Evolutionary conservation across 2,797 vertebrate genomes (phyloP).

Genomic region (Galagoides demidoff): DNA sequence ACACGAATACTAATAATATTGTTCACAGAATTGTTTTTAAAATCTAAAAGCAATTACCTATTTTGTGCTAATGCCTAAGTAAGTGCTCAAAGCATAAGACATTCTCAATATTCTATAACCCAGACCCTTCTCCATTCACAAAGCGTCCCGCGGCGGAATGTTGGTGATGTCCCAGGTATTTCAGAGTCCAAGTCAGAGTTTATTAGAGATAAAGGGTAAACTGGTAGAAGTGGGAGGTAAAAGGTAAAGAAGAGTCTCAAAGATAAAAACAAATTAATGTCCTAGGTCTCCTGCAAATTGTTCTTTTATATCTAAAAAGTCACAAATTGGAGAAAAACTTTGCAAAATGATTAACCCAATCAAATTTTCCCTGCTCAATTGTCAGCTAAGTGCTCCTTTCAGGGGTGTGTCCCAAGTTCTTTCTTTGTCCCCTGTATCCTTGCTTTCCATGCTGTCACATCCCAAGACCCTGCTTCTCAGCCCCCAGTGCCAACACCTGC

Average conservation of each 20-base stretch:
- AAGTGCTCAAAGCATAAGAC: background rate
- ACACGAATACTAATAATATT: constrained; percentile 3
- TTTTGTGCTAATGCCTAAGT: background rate
- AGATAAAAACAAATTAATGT: constrained; percentile 25
- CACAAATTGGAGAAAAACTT: background rate
- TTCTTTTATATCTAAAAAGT: constrained; percentile 4
- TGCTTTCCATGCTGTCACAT: background rate
- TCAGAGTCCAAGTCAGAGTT: background rate
- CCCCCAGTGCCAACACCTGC: no score
- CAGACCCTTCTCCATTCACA: background rate
- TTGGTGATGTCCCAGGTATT: background rate
- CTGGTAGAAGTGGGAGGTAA: background rate
- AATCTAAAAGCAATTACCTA: constrained; percentile 34
- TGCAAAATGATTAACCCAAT: background rate
- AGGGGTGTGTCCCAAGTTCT: background rate
- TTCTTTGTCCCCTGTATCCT: background rate
- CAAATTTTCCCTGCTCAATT: background rate
- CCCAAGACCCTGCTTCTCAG: background rate
- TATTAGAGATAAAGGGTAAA: background rate
- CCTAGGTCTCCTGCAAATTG: background rate
- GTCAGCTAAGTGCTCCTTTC: background rate
- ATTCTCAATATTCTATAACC: constrained; percentile 10
- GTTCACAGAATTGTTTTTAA: background rate
- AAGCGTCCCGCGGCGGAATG: background rate
- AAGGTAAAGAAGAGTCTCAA: background rate